These are phyloP conservation scores for Myotis yumanensis DNA, from an alignment of 2,113 vertebrate species.

Conservation along the genomic window DNA sequence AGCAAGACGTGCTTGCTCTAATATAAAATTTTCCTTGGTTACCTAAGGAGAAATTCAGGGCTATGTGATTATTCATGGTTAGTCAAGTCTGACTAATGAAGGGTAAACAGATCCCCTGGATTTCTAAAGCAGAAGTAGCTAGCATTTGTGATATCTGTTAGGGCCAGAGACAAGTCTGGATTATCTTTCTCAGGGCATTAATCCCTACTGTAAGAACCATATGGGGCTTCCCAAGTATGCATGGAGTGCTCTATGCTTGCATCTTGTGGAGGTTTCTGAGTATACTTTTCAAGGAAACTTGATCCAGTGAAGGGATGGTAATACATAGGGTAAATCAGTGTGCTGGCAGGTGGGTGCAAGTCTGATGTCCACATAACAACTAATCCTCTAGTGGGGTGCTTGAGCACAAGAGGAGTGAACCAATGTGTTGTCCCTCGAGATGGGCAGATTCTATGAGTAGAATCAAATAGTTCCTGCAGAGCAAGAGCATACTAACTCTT, in stretches of 20 bases:
- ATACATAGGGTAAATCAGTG: background rate
- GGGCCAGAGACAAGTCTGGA: background rate
- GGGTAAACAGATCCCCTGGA: background rate
- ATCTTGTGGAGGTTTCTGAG: background rate
- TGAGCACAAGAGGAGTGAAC: background rate
- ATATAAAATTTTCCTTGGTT: background rate
- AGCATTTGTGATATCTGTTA: background rate
- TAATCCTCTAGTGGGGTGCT: background rate
- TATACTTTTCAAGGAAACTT: background rate
- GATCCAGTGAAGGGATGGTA: background rate
- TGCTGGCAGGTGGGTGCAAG: background rate
- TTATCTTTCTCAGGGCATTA: background rate
- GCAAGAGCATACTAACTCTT: background rate
- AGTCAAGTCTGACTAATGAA: background rate
- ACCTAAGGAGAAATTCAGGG: background rate
- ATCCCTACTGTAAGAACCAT: background rate
- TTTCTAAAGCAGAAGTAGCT: background rate
- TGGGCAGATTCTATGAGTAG: background rate
- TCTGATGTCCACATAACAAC: background rate
- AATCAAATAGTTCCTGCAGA: background rate
- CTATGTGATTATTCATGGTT: too few relatives aligned
- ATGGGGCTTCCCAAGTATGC: background rate
- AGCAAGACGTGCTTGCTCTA: background rate
- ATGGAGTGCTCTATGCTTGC: too few relatives aligned
- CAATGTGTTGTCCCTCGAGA: background rate